These are phyloP conservation scores for Cabera pusaria DNA, from an alignment of 2,888 invertebrate genomes.

Conservation along the genomic window DNA sequence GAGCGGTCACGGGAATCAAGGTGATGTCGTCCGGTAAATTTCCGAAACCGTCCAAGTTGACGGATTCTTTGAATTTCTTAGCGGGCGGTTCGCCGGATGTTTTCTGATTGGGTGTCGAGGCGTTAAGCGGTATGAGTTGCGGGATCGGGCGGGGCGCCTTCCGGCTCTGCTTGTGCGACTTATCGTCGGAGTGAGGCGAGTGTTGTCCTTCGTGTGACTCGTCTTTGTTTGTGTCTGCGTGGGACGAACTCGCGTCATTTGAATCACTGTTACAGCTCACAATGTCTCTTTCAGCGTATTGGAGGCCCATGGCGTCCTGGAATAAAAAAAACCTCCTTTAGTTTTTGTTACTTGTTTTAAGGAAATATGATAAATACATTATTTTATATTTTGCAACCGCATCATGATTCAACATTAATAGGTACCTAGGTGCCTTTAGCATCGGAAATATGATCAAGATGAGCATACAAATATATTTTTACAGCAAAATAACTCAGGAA, in stretches of 20 bases:
- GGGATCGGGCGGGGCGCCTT: slow-evolving; percentile 86
- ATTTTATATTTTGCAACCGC: no score
- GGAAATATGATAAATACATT: no score
- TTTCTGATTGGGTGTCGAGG: slow-evolving; percentile 70
- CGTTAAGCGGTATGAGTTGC: slow-evolving; percentile 88
- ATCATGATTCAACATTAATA: no score
- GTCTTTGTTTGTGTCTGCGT: slow-evolving; percentile 48
- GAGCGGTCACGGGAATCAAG: slow-evolving; percentile 49
- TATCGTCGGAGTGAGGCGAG: slow-evolving; percentile 51
- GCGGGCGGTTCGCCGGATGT: slow-evolving; percentile 67
- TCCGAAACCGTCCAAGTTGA: slow-evolving; percentile 34
- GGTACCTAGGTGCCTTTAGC: no score
- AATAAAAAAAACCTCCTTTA: slow-evolving; percentile 47
- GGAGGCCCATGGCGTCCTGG: slow-evolving; percentile 69
- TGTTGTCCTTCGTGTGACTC: slow-evolving; percentile 45
- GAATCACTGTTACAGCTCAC: slow-evolving; percentile 71
- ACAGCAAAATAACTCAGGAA: no score
- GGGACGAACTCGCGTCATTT: slow-evolving; percentile 59
- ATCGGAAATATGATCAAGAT: no score
- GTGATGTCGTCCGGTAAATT: slow-evolving; percentile 56
- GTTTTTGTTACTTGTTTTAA: no score
- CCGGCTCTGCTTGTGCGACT: slow-evolving; percentile 55
- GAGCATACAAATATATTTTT: no score
- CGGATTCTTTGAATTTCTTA: slow-evolving; percentile 66
- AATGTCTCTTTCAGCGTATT: slow-evolving; percentile 65